A percentile compares a stretch with the other conserved stretches of the same genome.
Evolutionary conservation across 2,113 vertebrate genomes (phyloP).

Genomic region (Upupa epops): DNA sequence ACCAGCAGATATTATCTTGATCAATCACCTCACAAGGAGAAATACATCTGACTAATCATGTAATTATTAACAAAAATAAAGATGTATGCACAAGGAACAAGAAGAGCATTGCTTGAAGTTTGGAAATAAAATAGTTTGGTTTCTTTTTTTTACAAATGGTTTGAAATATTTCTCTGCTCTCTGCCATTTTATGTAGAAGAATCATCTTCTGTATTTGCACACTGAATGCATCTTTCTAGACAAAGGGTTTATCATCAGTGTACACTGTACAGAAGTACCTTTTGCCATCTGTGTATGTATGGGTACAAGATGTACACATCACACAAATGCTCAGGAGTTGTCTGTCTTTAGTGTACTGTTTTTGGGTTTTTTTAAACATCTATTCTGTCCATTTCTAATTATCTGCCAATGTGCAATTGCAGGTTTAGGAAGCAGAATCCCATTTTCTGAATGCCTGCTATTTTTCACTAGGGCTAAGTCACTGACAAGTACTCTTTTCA

Average conservation of each 20-base stretch:
- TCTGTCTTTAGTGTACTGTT: neutral
- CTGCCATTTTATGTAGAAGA: neutral
- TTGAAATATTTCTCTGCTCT: neutral
- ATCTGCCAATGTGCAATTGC: neutral
- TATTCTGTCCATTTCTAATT: neutral
- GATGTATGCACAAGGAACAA: neutral
- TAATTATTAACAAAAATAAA: neutral
- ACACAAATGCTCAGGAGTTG: neutral
- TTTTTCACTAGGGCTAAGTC: constrained; percentile 46
- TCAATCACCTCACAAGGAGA: neutral
- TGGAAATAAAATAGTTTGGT: neutral
- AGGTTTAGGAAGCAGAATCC: neutral
- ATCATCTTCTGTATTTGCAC: neutral
- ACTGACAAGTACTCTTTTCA: constrained; percentile 39
- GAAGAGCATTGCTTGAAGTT: neutral
- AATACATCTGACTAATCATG: neutral
- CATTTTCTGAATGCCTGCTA: neutral
- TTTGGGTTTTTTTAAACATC: neutral
- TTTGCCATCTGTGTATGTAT: neutral
- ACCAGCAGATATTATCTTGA: neutral
- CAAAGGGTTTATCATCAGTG: neutral
- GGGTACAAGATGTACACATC: neutral
- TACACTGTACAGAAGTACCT: neutral
- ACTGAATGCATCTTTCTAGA: neutral
- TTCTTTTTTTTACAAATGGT: neutral